phyloP scores from a whole-genome alignment of 2,888 invertebrate genomes.

The Orthosia gothica region DNA sequence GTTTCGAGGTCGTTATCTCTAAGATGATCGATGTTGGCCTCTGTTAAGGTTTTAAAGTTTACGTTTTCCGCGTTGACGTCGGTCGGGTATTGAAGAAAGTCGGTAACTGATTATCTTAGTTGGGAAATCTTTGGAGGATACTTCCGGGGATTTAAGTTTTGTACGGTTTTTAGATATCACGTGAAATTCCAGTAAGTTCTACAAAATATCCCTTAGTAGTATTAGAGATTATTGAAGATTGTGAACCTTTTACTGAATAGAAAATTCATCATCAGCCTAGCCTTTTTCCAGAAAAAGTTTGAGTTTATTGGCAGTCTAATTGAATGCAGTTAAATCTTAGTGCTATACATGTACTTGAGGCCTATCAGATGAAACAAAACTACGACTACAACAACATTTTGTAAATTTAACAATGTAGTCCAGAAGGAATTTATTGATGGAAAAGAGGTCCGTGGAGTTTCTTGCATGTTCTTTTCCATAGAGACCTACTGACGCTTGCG shows the following conservation, averaged over 20 bases:
- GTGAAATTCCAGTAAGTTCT: background rate
- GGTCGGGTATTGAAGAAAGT: slow-evolving; percentile 27
- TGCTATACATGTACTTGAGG: background rate
- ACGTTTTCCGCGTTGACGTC: slow-evolving; percentile 27
- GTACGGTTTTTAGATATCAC: background rate
- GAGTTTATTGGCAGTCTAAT: background rate
- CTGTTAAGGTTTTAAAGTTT: slow-evolving; percentile 52
- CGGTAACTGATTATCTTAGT: slow-evolving; percentile 46
- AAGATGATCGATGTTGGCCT: slow-evolving; percentile 43
- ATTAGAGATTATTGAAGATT: background rate
- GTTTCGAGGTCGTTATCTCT: slow-evolving; percentile 56
- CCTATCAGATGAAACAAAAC: no score
- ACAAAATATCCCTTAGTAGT: background rate
- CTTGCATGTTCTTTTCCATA: no score
- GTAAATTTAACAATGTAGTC: no score
- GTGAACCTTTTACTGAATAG: background rate
- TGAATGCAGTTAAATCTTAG: background rate
- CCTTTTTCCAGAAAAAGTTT: background rate
- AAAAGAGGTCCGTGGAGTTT: no score
- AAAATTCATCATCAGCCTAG: background rate
- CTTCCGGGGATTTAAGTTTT: background rate
- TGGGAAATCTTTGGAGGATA: slow-evolving; percentile 22
- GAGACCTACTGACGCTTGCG: no score
- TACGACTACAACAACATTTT: no score
- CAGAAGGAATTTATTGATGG: no score